A percentile compares a stretch with the other conserved stretches of the same genome.
These are phyloP conservation scores for Metalampra italica DNA, from an alignment of 2,888 invertebrate species.

Conservation along the genomic window DNA sequence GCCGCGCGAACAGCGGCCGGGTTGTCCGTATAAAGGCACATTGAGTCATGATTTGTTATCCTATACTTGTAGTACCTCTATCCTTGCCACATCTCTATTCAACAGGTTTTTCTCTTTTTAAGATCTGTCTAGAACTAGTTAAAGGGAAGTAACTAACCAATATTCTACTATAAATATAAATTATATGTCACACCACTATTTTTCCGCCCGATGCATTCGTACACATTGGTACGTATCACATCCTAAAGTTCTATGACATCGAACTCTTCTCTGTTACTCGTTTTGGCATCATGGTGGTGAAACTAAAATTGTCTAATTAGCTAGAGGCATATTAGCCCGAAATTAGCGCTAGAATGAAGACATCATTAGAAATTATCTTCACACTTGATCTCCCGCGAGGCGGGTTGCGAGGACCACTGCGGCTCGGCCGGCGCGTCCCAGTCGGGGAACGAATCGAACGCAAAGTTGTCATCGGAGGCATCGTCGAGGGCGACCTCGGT, in stretches of 20 bases:
- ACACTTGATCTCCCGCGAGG: conserved; percentile 65
- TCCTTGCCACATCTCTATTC: conserved; percentile 44
- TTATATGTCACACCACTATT: conserved; percentile 72
- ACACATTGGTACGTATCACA: conserved; percentile 68
- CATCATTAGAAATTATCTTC: conserved; percentile 64
- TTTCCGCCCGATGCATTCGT: conserved; percentile 49
- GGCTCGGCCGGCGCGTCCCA: conserved; percentile 61
- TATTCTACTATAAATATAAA: conserved; percentile 49
- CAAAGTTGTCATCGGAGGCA: conserved; percentile 52
- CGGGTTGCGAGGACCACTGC: conserved; percentile 60
- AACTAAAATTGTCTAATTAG: conserved; percentile 71
- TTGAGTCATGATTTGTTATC: conserved; percentile 68
- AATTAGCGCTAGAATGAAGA: conserved; percentile 55
- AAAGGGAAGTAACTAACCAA: conserved; percentile 52
- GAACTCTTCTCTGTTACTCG: conserved; percentile 59
- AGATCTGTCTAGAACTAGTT: conserved; percentile 66
- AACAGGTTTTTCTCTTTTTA: conserved; percentile 46
- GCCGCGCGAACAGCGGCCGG: conserved; percentile 62
- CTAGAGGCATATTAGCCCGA: conserved; percentile 59
- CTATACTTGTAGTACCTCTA: conserved; percentile 56
- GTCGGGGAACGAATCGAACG: conserved; percentile 62
- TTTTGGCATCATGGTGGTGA: conserved; percentile 77
- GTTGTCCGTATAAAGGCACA: conserved; percentile 76
- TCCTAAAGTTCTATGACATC: conserved; percentile 64
- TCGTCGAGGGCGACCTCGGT: conserved; percentile 72